phyloP scores from a whole-genome alignment of 2,888 invertebrate genomes.

The Dichetophora obliterata region DNA sequence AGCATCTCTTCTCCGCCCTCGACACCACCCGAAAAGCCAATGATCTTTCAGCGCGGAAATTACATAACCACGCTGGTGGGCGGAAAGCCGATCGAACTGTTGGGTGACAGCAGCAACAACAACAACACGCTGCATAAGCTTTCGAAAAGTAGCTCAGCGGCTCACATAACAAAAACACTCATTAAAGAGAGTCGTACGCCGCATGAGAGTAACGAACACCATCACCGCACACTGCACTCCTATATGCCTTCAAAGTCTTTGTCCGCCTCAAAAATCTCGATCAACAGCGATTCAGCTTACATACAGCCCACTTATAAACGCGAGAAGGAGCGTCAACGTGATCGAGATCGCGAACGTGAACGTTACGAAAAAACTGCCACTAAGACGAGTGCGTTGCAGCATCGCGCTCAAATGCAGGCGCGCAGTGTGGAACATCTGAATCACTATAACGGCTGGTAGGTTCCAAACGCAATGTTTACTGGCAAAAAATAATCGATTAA shows the following conservation, averaged over 20 bases:
- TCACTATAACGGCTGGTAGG: constrained; percentile 63
- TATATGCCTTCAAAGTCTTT: constrained; percentile 61
- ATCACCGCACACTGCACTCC: constrained; percentile 49
- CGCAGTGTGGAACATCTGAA: constrained; percentile 69
- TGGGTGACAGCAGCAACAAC: constrained; percentile 52
- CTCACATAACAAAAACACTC: constrained; percentile 67
- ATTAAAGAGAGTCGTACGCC: constrained; percentile 66
- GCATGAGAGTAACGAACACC: constrained; percentile 54
- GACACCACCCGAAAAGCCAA: constrained; percentile 72
- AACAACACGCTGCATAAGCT: constrained; percentile 35
- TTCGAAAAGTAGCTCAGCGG: constrained; percentile 51
- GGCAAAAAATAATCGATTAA: background rate
- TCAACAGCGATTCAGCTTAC: constrained; percentile 65
- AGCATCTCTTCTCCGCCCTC: constrained; percentile 77
- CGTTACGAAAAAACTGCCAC: constrained; percentile 54
- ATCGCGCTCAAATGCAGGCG: constrained; percentile 60
- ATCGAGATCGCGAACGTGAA: constrained; percentile 55
- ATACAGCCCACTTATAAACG: constrained; percentile 59
- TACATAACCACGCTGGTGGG: constrained; percentile 82
- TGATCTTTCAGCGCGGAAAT: constrained; percentile 84
- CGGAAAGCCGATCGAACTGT: constrained; percentile 67
- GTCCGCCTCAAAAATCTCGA: constrained; percentile 69
- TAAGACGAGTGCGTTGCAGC: constrained; percentile 50
- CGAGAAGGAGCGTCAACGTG: constrained; percentile 61
- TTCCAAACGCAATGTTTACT: background rate